Percentiles rank a stretch among this genome's conserved stretches.
Evolutionary conservation across 2,797 vertebrate species (phyloP).

Genomic region (Anguilla anguilla): DNA sequence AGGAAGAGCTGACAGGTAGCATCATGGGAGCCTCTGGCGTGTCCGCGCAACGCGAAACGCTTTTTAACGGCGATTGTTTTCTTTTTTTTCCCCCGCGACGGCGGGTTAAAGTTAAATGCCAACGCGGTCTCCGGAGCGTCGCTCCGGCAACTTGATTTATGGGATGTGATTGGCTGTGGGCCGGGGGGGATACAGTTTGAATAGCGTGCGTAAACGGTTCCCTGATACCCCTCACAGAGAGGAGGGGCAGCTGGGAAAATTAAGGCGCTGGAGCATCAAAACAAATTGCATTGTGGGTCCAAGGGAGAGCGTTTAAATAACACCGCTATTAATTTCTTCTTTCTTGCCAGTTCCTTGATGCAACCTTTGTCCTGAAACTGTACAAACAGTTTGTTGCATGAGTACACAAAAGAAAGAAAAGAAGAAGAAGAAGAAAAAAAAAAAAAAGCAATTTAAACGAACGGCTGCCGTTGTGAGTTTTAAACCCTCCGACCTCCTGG

Average conservation of each 20-base stretch:
- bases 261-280: neutral
- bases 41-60: neutral
- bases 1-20: neutral
- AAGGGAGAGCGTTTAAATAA: neutral
- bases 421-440: no score
- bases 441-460: neutral
- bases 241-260: neutral
- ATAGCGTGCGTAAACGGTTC: neutral
- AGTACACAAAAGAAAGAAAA: neutral
- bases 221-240: neutral
- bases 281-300: slow-evolving; percentile 3
- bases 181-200: slow-evolving; percentile 6
- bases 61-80: neutral
- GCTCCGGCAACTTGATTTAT: neutral
- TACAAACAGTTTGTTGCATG: neutral
- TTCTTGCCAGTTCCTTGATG: neutral
- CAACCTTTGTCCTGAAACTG: neutral
- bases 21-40: neutral
- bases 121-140: neutral
- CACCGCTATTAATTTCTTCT: neutral
- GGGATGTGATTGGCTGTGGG: neutral
- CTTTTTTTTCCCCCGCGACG: neutral
- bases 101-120: neutral
- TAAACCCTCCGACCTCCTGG: neutral
- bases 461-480: neutral